phyloP scores from a whole-genome alignment of 2,797 vertebrate genomes.

The Mallotus villosus region DNA sequence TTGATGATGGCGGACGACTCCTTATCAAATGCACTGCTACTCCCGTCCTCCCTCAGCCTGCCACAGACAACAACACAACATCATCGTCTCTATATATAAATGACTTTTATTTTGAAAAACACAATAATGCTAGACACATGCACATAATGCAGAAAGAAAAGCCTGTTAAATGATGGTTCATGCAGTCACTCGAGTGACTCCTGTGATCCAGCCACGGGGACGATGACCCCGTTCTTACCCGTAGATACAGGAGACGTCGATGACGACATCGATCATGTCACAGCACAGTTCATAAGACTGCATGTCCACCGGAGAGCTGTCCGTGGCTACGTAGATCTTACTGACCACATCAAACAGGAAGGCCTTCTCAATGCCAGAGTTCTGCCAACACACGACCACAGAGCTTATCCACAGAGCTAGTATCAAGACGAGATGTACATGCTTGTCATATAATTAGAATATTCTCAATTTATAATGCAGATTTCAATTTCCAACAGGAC shows the following conservation, averaged over 20 bases:
- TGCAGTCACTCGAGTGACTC: too few relatives aligned
- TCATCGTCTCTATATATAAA: not conserved
- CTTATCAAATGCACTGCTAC: slow-evolving; percentile 97
- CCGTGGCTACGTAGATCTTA: slow-evolving; percentile 99
- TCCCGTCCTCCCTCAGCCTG: slow-evolving; percentile 96
- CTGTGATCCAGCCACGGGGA: too few relatives aligned
- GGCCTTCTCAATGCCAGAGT: slow-evolving; percentile 99
- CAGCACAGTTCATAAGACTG: slow-evolving; percentile 98
- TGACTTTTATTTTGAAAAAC: too few relatives aligned
- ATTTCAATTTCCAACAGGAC: too few relatives aligned
- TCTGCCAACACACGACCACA: slow-evolving; percentile 67
- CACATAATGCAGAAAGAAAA: too few relatives aligned
- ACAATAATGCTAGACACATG: too few relatives aligned
- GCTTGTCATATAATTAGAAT: too few relatives aligned
- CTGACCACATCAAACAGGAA: slow-evolving; percentile 99
- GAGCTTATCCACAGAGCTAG: too few relatives aligned
- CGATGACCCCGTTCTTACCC: slow-evolving; percentile 80
- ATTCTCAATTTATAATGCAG: too few relatives aligned
- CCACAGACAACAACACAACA: slow-evolving; percentile 7
- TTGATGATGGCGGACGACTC: slow-evolving; percentile 99
- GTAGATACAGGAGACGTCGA: slow-evolving; percentile 99
- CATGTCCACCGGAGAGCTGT: slow-evolving; percentile 99
- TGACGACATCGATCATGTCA: slow-evolving; percentile 99
- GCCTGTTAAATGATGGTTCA: too few relatives aligned
- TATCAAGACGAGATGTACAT: too few relatives aligned